phyloP scores from a whole-genome alignment of 2,888 invertebrate genomes.

The Danaus chrysippus region DNA sequence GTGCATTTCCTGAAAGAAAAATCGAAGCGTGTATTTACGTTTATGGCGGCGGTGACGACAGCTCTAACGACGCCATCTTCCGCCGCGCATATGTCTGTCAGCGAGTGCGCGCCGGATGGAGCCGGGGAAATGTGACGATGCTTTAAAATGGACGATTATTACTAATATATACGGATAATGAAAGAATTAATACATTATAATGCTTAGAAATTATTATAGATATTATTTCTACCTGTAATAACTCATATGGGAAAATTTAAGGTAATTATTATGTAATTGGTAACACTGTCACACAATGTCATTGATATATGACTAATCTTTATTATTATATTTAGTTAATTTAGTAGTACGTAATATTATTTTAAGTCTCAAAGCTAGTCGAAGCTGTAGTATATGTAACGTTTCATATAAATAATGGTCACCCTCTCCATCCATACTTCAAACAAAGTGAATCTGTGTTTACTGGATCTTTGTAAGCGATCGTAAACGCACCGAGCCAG shows the following conservation, averaged over 20 bases:
- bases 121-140: slow-evolving; percentile 33
- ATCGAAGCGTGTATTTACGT: slow-evolving; percentile 52
- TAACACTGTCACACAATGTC: too few species aligned
- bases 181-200: too few species aligned
- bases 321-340: too few species aligned
- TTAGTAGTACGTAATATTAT: too few species aligned
- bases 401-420: slow-evolving; percentile 6
- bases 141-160: slow-evolving; percentile 28
- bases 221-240: too few species aligned
- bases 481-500: slow-evolving; percentile 17
- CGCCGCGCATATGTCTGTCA: slow-evolving; percentile 71
- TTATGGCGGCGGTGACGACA: slow-evolving; percentile 60
- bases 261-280: too few species aligned
- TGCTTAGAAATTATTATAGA: too few species aligned
- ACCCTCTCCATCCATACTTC: slow-evolving; percentile 20
- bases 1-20: slow-evolving; percentile 49
- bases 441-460: slow-evolving; percentile 27
- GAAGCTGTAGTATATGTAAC: too few species aligned
- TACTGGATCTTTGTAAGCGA: slow-evolving; percentile 20
- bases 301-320: too few species aligned
- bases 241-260: too few species aligned
- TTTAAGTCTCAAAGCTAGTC: too few species aligned
- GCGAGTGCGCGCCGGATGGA: slow-evolving; percentile 65
- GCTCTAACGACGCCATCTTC: slow-evolving; percentile 70
- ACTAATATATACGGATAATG: background rate